phyloP scores from a whole-genome alignment of 1,140 invertebrate species.

The Alviniconcha marisindica region DNA sequence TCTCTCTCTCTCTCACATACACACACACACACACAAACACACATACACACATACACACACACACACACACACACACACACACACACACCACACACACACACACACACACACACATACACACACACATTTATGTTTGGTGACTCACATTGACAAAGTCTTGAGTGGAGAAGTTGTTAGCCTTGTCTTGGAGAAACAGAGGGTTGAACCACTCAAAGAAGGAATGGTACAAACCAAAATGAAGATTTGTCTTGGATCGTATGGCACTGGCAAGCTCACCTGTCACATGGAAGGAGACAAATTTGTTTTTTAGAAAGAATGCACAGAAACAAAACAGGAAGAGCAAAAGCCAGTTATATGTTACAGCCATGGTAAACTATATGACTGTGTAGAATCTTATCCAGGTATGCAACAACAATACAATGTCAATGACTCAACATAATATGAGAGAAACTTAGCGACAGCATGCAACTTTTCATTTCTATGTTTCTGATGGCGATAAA shows the following conservation, averaged over 20 bases:
- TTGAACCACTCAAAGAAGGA: slow-evolving; percentile 95
- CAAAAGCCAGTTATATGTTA: background rate
- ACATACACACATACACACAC: background rate
- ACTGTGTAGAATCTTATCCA: background rate
- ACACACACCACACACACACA: too few relatives aligned
- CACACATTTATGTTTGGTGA: too few relatives aligned
- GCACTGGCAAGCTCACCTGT: slow-evolving; percentile 85
- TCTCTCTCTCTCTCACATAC: too few relatives aligned
- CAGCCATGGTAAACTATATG: background rate
- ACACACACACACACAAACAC: too few relatives aligned
- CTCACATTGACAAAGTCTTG: slow-evolving; percentile 78
- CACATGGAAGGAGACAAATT: slow-evolving; percentile 33
- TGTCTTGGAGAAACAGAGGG: slow-evolving; percentile 88
- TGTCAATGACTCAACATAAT: background rate
- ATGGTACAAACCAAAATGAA: slow-evolving; percentile 90
- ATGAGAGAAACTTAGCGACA: too few relatives aligned
- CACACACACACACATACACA: too few relatives aligned
- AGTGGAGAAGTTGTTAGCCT: slow-evolving; percentile 82
- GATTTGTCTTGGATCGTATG: slow-evolving; percentile 77
- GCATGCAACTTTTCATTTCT: too few relatives aligned
- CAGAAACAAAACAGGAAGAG: background rate
- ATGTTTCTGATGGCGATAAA: too few relatives aligned
- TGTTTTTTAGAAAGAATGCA: too few relatives aligned
- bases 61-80: background rate
- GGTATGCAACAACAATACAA: background rate